Evolutionary conservation across 2,797 vertebrate genomes (phyloP), one percentile per base, ranked within the genome.

Genomic region (Cyprinodon diabolis): DNA sequence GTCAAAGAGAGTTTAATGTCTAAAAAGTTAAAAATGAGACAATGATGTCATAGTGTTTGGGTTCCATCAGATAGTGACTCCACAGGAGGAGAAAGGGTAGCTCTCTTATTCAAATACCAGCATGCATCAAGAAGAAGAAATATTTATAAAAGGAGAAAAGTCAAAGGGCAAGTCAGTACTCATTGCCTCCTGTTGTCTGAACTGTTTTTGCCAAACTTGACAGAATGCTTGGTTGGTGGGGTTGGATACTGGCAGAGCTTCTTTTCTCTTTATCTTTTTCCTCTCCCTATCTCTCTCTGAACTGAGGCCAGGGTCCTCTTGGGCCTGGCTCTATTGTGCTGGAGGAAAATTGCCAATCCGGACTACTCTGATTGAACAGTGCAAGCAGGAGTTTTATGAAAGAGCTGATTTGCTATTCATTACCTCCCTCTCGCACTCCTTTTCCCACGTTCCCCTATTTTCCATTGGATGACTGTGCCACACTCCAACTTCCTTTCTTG

Each of bases 321-420:
- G 80, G 91, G 87, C 84, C 85, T 77, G 68, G 75, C 84, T 86
- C 87, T 89, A 89, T 93, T 94, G 91, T 93, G 88, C 87, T 82
- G 21, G 77, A 91, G 86, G 86, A 92, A 94, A 94, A 94, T 93
- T 94, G 93, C 82, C 91, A 92, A 93, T 93, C 90, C 84, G 57
- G 89, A 85, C 78, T 72, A 43, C 85, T 91, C 90, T 94, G 93
- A 94, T 93, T 93, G 92, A 93, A 92, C 91, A 90, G 83, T 90
- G 90, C 91, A 92, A 89, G 92, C 89, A 90, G 90, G 82, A 89
- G 84, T 91, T 93, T 90, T 93, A 92, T 92, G 91, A 93, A 94
- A 87, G 83, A 89, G 87, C 87, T 94, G 91, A 94, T 95, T 94
- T 94, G 90, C 93, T 92, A 93, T 94, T 94, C 92, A 94, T 93